phyloP scores from a whole-genome alignment of 2,113 vertebrate genomes.

The Zosterops borbonicus region DNA sequence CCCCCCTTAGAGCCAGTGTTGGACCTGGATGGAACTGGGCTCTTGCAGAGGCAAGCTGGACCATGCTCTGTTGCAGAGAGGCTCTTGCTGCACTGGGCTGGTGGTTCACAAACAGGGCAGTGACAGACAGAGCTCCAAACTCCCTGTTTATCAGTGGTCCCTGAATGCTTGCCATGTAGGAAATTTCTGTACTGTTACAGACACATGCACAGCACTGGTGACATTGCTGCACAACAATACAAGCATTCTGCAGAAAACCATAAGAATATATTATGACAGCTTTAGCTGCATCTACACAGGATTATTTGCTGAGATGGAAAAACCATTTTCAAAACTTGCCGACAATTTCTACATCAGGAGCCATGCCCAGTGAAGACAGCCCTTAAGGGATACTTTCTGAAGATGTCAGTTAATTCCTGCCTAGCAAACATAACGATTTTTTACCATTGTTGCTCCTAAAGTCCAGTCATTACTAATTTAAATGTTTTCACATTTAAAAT shows the following conservation, averaged over 20 bases:
- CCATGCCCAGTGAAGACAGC: background rate
- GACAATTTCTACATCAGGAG: background rate
- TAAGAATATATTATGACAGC: background rate
- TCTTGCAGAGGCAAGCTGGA: background rate
- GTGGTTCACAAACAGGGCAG: background rate
- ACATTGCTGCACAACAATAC: background rate
- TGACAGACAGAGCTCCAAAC: background rate
- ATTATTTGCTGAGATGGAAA: background rate
- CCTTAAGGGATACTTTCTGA: background rate
- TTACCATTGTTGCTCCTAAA: background rate
- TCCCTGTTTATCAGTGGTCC: background rate
- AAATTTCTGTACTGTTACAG: background rate
- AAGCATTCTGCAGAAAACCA: background rate
- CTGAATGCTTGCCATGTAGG: background rate
- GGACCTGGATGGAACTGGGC: background rate
- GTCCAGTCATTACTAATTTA: background rate
- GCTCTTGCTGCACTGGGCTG: background rate
- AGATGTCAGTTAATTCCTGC: background rate
- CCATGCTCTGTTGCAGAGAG: accelerated
- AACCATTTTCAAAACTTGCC: background rate
- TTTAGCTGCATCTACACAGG: background rate
- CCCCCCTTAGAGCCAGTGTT: too few relatives aligned
- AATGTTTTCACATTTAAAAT: background rate
- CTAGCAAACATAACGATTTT: background rate
- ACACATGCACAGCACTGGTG: background rate